These are phyloP conservation scores for Sitta carolinensis DNA, from an alignment of 2,797 vertebrate genomes.

Conservation along the genomic window DNA sequence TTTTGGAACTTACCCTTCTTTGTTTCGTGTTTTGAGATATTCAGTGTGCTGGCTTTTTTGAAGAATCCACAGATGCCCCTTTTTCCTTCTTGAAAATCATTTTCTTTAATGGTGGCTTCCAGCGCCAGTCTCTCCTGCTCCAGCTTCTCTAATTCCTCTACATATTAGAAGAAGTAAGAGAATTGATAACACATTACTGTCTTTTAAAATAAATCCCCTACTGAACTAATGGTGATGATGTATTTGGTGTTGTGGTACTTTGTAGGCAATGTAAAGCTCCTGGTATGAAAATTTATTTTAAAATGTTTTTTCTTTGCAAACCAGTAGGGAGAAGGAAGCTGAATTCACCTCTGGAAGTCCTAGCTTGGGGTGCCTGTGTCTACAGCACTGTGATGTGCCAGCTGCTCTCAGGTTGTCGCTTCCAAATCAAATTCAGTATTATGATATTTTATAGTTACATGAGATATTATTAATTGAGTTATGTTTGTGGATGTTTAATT, in stretches of 20 bases:
- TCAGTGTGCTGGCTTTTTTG: constrained; percentile 81
- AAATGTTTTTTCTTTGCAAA: background rate
- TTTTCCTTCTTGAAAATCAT: constrained; percentile 80
- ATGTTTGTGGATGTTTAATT: background rate
- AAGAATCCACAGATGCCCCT: constrained; percentile 80
- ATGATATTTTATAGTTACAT: background rate
- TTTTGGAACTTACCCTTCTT: constrained; percentile 79
- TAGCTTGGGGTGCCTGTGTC: background rate
- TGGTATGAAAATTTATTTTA: background rate
- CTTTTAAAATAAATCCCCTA: background rate
- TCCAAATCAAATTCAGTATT: constrained; percentile 16
- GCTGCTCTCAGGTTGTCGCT: background rate
- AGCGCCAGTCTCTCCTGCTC: constrained; percentile 86
- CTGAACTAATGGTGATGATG: background rate
- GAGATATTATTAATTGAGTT: background rate
- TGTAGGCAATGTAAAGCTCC: background rate
- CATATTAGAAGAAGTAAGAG: constrained; percentile 22
- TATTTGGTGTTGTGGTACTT: background rate
- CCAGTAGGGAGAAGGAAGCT: background rate
- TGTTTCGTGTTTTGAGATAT: constrained; percentile 79
- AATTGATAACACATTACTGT: background rate
- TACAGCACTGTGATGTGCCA: background rate
- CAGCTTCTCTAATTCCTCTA: constrained; percentile 89
- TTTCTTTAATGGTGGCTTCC: constrained; percentile 83
- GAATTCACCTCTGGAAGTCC: background rate